phyloP scores from a whole-genome alignment of 2,888 invertebrate genomes.

The Neoscelio sp. region DNA sequence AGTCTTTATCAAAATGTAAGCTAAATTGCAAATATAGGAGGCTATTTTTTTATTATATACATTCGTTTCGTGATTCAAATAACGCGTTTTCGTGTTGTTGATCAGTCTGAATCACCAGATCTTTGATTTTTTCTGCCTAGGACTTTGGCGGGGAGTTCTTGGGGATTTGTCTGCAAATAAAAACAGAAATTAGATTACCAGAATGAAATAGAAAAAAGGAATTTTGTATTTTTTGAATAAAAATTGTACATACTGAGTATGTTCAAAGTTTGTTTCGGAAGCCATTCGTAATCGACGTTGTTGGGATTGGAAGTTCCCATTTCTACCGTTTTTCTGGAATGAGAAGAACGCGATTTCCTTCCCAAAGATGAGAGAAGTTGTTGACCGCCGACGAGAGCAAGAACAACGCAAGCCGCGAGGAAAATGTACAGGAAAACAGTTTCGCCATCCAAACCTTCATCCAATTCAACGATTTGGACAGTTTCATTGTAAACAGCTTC shows the following conservation, averaged over 20 bases:
- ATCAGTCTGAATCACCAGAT: constrained; percentile 88
- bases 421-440: constrained; percentile 99
- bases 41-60: constrained; percentile 56
- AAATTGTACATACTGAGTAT: constrained; percentile 93
- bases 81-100: constrained; percentile 74
- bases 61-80: constrained; percentile 40
- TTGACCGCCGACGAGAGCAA: constrained; percentile 94
- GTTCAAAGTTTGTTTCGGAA: constrained; percentile 95
- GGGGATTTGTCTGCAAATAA: constrained; percentile 88
- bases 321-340: constrained; percentile 89
- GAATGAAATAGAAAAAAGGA: constrained; percentile 70
- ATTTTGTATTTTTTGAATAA: too few species aligned
- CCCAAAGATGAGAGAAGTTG: constrained; percentile 94
- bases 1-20: constrained; percentile 14
- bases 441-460: constrained; percentile 98
- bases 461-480: constrained; percentile 96
- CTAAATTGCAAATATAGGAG: constrained; percentile 20
- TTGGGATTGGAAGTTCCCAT: constrained; percentile 95
- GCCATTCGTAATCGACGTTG: constrained; percentile 99
- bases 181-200: constrained; percentile 1
- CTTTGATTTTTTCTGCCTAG: constrained; percentile 91
- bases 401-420: constrained; percentile 94
- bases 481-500: constrained; percentile 99
- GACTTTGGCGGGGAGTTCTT: constrained; percentile 88
- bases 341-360: constrained; percentile 86